These are phyloP conservation scores for Dasyornis broadbenti DNA, from an alignment of 2,113 vertebrate species.

Conservation along the genomic window DNA sequence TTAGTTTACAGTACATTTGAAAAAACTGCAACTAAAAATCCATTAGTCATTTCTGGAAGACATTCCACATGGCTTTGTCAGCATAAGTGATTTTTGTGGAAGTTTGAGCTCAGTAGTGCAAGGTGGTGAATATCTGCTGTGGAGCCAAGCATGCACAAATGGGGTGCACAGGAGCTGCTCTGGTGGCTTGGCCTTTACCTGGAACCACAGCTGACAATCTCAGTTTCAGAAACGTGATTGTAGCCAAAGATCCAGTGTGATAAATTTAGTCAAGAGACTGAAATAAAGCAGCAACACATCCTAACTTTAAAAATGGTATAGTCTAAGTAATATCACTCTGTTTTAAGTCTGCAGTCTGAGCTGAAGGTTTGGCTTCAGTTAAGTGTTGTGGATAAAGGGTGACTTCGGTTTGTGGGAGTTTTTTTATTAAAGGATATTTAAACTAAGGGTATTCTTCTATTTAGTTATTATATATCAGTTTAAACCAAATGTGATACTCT, in stretches of 20 bases:
- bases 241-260: not conserved
- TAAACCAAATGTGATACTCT: not conserved
- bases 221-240: not conserved
- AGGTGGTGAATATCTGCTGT: not conserved
- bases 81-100: not conserved
- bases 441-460: not conserved
- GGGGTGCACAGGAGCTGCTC: not conserved
- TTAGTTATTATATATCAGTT: not conserved
- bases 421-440: not conserved
- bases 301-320: not conserved
- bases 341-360: not conserved
- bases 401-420: not conserved
- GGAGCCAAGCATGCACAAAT: accelerated
- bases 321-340: not conserved
- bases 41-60: not conserved
- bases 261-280: not conserved
- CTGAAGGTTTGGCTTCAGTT: not conserved
- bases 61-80: not conserved
- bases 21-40: not conserved
- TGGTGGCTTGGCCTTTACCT: not conserved
- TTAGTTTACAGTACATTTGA: not conserved
- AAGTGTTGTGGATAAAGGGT: not conserved
- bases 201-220: not conserved
- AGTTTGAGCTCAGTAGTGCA: not conserved
- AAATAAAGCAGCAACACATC: not conserved